phyloP scores from a whole-genome alignment of 2,113 vertebrate genomes.

The Leucosticte australis region DNA sequence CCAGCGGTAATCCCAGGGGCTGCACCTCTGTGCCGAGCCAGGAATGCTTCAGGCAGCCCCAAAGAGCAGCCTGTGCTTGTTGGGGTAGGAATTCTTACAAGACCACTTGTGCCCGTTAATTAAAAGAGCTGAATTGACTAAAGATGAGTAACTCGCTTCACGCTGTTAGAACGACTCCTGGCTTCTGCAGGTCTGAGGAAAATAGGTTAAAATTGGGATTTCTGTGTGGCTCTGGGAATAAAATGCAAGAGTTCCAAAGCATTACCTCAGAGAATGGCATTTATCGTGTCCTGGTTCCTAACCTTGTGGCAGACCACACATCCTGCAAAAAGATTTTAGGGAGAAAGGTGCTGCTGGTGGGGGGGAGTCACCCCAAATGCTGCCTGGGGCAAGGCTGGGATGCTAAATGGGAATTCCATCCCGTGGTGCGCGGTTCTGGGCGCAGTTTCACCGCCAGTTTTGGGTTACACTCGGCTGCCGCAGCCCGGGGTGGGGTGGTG shows the following conservation, averaged over 20 bases:
- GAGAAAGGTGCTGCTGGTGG: background rate
- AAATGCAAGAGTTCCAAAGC: background rate
- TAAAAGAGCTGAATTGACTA: background rate
- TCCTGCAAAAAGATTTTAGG: background rate
- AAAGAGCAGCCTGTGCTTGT: rapidly evolving
- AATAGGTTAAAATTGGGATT: background rate
- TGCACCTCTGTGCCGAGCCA: background rate
- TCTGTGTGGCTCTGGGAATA: background rate
- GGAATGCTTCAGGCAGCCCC: background rate
- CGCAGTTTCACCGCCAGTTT: background rate
- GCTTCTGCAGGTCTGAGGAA: background rate
- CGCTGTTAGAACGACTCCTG: background rate
- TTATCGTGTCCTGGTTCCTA: rapidly evolving
- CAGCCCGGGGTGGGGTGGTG: background rate
- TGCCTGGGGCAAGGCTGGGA: rapidly evolving
- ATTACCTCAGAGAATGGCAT: background rate
- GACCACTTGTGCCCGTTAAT: background rate
- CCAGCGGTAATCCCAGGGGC: background rate
- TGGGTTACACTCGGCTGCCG: background rate
- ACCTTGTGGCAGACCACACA: rapidly evolving
- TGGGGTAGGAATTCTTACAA: background rate
- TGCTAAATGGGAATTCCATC: background rate
- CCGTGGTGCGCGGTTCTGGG: rapidly evolving
- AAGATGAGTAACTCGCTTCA: background rate
- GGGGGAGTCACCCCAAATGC: background rate